Conservation (phyloP, 2,888 invertebrate genomes). For the Rugalucina vietnamica region DNA sequence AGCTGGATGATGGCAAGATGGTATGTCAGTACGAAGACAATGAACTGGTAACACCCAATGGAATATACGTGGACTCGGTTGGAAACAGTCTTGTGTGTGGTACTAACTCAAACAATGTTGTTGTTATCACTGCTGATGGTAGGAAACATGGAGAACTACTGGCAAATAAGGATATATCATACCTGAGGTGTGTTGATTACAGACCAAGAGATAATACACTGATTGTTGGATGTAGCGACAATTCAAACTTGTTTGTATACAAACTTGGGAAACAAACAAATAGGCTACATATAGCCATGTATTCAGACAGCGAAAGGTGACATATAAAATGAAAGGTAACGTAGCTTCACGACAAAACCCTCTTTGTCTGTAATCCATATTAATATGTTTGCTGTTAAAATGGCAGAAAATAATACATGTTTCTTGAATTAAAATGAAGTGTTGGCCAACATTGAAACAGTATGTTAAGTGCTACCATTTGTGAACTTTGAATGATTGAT, state of each 20-base stretch:
- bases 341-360: too few species aligned
- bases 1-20: background rate
- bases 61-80: background rate
- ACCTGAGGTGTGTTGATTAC: background rate
- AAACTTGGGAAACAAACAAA: too few species aligned
- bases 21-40: background rate
- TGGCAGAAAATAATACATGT: too few species aligned
- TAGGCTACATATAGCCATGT: too few species aligned
- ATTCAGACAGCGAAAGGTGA: too few species aligned
- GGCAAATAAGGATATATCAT: background rate
- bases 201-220: background rate
- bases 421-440: too few species aligned
- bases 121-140: background rate
- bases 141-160: background rate
- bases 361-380: too few species aligned
- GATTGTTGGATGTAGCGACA: background rate
- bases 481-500: too few species aligned
- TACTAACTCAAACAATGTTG: background rate
- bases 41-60: background rate
- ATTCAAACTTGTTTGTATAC: background rate
- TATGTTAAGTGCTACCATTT: too few species aligned
- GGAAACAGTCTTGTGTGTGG: background rate
- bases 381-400: too few species aligned
- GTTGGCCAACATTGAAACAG: too few species aligned
- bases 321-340: too few species aligned